phyloP scores from a whole-genome alignment of 2,113 vertebrate genomes.

The Tretioscincus oriximinensis region DNA sequence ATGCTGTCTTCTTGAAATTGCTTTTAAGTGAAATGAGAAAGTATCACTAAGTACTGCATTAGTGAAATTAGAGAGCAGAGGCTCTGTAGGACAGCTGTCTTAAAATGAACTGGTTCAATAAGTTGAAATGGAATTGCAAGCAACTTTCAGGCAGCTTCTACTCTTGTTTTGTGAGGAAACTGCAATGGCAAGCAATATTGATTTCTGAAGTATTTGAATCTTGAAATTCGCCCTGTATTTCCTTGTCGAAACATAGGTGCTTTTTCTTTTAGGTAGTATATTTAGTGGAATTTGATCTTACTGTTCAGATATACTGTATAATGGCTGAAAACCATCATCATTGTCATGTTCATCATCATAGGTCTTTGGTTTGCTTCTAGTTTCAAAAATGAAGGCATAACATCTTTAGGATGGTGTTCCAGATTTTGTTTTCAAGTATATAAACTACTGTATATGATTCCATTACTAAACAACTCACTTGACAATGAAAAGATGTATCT shows the following conservation, averaged over 20 bases:
- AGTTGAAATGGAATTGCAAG: not conserved
- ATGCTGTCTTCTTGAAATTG: not conserved
- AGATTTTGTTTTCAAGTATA: too few species aligned
- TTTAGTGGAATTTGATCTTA: not conserved
- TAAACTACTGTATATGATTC: too few species aligned
- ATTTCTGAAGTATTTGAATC: conserved; percentile 16
- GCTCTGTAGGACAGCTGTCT: not conserved
- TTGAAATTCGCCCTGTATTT: not conserved
- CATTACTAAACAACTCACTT: too few species aligned
- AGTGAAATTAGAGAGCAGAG: not conserved
- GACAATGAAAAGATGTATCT: too few species aligned
- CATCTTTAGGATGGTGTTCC: too few species aligned
- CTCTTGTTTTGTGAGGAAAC: not conserved
- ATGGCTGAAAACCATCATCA: too few species aligned
- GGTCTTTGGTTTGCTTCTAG: too few species aligned
- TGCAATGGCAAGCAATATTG: conserved; percentile 3
- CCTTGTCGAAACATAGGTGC: conserved; percentile 15
- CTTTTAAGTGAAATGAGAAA: not conserved
- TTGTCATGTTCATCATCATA: too few species aligned
- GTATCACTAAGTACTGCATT: not conserved
- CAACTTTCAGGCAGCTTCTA: not conserved
- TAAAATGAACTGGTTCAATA: not conserved
- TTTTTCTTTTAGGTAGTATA: not conserved
- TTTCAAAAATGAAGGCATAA: too few species aligned
- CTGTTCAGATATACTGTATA: too few species aligned